Evolutionary conservation across 2,888 invertebrate species (phyloP), one percentile per base, ranked within the genome.

Genomic region (Tuberolachnus salignus): DNA sequence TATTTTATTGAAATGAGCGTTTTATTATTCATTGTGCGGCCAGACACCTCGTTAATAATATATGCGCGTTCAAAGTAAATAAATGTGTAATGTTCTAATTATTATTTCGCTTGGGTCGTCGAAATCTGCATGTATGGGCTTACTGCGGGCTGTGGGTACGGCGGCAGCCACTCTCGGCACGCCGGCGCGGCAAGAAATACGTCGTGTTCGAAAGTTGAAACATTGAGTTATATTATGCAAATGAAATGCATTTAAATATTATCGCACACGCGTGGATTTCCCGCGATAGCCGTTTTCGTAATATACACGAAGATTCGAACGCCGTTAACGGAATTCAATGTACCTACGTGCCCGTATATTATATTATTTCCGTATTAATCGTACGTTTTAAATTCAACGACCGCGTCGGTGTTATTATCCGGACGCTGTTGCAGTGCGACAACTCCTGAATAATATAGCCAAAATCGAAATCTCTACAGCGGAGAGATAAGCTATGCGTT

Each of bases 71-170:
- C 57, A 57, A 75, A 75, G 64, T 74, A 74, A 55, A 74, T 75
- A 75, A 67, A 67, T 69, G 55, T 75, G 63, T 74, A 53, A 49
- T 51, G 67, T 69, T 75, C 66, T 67, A 78, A 78, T 78, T 78
- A 78, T 78, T 78, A 59, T 78, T 78, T 78, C 67, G 19, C 34
- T 26, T 11, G 3, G 9, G 51, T 21, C 59, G 42, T 21, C 49
- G 11, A 67, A 75, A 67, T 57, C 57, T 59, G 44, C 46, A 57
- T 19, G n/a, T 8, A 14, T 8, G 10, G 34, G 34, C 21, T 13
- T 14, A 23, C 14, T 34, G 34, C 34, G 34, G 34, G 34, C 34
- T 34, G 34, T 34, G 34, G 2, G 16, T 19, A 19, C 14, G 1
- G 23, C 67, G 19, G 34, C 14, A 53, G 51, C 42, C 26, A 42